Evolutionary conservation across 2,888 invertebrate species (phyloP).

Genomic region (Torymus texanus): DNA sequence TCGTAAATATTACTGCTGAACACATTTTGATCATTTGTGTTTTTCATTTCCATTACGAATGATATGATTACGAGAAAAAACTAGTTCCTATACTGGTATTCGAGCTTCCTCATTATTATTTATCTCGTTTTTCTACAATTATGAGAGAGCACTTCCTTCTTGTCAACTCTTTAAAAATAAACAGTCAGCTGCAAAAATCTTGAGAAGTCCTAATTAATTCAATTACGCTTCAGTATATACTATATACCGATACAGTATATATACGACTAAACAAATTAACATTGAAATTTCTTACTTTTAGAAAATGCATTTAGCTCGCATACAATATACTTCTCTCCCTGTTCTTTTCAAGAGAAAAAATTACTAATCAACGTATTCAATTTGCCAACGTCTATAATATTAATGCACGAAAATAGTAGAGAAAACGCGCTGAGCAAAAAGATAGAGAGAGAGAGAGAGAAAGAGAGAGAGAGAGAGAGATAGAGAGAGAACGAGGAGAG

Average conservation of each 20-base stretch:
- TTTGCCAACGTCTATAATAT: slow-evolving; percentile 27
- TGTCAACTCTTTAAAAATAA: neutral
- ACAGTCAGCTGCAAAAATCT: neutral
- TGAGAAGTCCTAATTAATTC: slow-evolving; percentile 9
- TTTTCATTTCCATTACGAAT: too few relatives aligned
- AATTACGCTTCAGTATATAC: neutral
- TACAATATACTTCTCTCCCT: neutral
- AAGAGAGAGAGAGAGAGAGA: too few relatives aligned
- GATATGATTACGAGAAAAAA: neutral
- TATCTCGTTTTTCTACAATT: neutral
- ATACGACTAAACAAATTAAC: slow-evolving; percentile 12
- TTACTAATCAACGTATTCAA: slow-evolving; percentile 36
- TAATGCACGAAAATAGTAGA: slow-evolving; percentile 10
- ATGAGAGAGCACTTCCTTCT: neutral
- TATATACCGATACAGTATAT: neutral
- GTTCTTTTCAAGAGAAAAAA: neutral
- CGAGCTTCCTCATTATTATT: neutral
- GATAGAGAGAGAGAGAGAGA: slow-evolving; percentile 36
- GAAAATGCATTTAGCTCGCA: neutral
- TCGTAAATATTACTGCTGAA: too few relatives aligned
- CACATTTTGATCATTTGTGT: too few relatives aligned
- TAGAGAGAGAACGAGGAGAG: too few relatives aligned
- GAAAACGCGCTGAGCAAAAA: slow-evolving; percentile 17
- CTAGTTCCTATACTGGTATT: neutral
- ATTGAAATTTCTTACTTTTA: slow-evolving; percentile 35